Evolutionary conservation across 2,888 invertebrate species (phyloP), one percentile per base, ranked within the genome.

Genomic region (Pollenia amentaria): DNA sequence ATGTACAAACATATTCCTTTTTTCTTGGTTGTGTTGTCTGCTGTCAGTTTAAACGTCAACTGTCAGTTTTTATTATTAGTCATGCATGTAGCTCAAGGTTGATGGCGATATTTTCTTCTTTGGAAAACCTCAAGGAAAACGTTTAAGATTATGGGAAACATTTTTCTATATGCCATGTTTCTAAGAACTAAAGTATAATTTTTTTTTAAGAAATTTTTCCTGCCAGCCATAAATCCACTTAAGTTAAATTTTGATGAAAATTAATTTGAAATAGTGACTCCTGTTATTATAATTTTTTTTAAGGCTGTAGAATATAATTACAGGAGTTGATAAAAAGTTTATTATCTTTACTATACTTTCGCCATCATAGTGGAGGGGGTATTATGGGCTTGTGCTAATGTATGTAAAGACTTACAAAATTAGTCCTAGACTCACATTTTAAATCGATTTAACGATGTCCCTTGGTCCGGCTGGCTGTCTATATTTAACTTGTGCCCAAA

Each of bases 1-100:
- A 29, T 29, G 29, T 29, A 29, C 29, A 29, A 29, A 29, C 29
- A 29, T 29, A 29, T 29, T 29, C 29, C 42, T 21, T 1, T 16
- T n/a, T 21, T 46, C 16, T 10, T 38, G 6, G 48, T 53, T 53
- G 40, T 48, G 14, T 16, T 29, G 16, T 12, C 55, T 67, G 60
- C 18, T 77, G 67, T 79, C 70, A 62, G 51, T 70, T 70, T 21
- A 79, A 70, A 64, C 70, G 79, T 79, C 79, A 79, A 21, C 79
- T 79, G 79, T 79, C 70, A 72, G 42, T 79, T 70, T 21, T 62
- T 70, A 46, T 62, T 79, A 44, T 70, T 16, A 60, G 12, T 67
- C 29, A 18, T 51, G 38, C 8, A 53, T 42, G 42, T 42, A 62
- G 69, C 70, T 53, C 62, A 70, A 79, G 62, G 70, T 53, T 79